Base-by-base conservation (phyloP, 2,797 vertebrate genomes). In the Rhinatrema bivittatum region DNA sequence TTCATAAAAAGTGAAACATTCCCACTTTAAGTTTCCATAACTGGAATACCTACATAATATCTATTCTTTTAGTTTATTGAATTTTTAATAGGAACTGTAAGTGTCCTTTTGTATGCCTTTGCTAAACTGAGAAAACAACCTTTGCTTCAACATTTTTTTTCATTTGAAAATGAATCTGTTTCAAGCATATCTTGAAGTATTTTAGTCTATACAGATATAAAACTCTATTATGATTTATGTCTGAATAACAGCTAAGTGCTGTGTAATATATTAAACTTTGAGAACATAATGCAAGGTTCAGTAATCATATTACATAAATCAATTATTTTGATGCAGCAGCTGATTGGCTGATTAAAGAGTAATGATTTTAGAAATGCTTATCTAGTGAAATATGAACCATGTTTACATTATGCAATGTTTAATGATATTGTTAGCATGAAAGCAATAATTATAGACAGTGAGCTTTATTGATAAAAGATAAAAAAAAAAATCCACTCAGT, bases 281-380 rank as follows among this genome's bases (percentile, higher is more conserved):
- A 5, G 45, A 7, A 33, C 17, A 28, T 31, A 30, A 30, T 18
- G 1, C 5, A 39, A 57, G 43, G n/a, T 23, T 11, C 29, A 20
- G 6, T 33, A 26, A 32, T 10, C 17, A 35, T 3, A 36, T 30
- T 36, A 34, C 14, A 42, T 38, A 52, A 56, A 52, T 46, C 17
- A 38, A 6, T 5, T 50, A n/a, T 64, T 47, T 38, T 16, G 5
- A 56, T 57, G 45, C 0, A 41, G 33, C 42, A 40, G 6, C 3
- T 37, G 20, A 36, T 47, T 58, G 33, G 4, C 15, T 39, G 4
- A 33, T 46, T 32, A 44, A 42, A 19, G 16, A 5, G 54, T 23
- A 59, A 36, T 49, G 45, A 64, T 51, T 19, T 10, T 42, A 4
- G 6, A 50, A 52, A 38, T 13, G 3, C 57, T 54, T 54, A 20